Base-by-base conservation (phyloP, 2,113 vertebrate genomes). In the Etheostoma cragini region DNA sequence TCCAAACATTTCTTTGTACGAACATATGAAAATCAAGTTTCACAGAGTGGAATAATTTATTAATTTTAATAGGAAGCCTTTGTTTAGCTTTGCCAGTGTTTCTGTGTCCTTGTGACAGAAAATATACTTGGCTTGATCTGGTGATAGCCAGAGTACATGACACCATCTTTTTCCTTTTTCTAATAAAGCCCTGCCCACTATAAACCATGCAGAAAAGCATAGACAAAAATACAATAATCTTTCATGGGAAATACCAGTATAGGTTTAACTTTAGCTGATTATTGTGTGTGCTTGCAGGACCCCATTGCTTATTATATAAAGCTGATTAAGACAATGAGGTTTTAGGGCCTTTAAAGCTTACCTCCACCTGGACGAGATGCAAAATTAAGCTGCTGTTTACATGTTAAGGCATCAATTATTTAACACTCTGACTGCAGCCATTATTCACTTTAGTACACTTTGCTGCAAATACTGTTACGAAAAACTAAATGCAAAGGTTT, bases 281-380 rank as follows among this genome's bases (percentile, higher is more conserved):
- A 38, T 47, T 10, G 19, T 72, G 54, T 68, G 5, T 19, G 22
- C 24, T 52, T 57, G 26, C 14, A 33, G 17, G 33, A 54, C 19
- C 17, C 8, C 7, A 11, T 82, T n/a, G 13, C 45, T 33, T 52
- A 38, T 45, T 15, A 17, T 58, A 17, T 73, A 63, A 81, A 87
- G 52, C 56, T 67, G 50, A 71, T 84, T 71, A 75, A 70, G 35
- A 60, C 80, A 70, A 75, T 61, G 46, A 16, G 21, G 60, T 88
- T 72, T 50, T 4, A 42, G 14, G 12, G 13, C 54, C 50, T 79
- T 79, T 81, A 80, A 80, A 56, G 69, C 54, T 73, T 17, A 26
- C 35, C 72, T 89, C 78, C 85, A 77, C 62, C 84, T 82, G 69
- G 68, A 67, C 56, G 2, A 30, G 54, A 65, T 60, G 38, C 70